Evolutionary conservation across 2,888 invertebrate species (phyloP).

Genomic region (Harpagoxenus sublaevis): DNA sequence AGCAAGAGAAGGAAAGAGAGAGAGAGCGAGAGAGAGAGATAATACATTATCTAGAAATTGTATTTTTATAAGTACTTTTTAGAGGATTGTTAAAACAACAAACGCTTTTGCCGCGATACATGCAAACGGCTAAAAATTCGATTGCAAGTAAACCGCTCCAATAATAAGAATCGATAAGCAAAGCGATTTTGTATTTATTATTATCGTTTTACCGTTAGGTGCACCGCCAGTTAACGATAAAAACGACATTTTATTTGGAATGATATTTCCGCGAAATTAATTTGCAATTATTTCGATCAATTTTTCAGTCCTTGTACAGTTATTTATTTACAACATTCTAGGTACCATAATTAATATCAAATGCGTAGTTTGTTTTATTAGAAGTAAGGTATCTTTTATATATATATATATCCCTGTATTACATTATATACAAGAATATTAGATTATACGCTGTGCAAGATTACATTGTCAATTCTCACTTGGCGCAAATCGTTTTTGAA

Average conservation of each 20-base stretch:
- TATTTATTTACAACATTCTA: conserved; percentile 72
- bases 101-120: conserved; percentile 52
- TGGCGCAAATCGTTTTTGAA: conserved; percentile 3
- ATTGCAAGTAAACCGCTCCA: conserved; percentile 77
- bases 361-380: conserved; percentile 46
- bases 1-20: conserved; percentile 16
- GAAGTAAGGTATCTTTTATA: conserved; percentile 29
- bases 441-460: conserved; percentile 32
- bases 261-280: conserved; percentile 58
- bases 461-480: conserved; percentile 16
- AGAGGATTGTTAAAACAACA: conserved; percentile 71
- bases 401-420: conserved; percentile 42
- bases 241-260: conserved; percentile 57
- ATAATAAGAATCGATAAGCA: conserved; percentile 72
- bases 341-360: conserved; percentile 52
- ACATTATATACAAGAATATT: conserved; percentile 30
- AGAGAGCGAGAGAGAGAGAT: neutral
- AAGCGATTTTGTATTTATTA: conserved; percentile 74
- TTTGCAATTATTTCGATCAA: conserved; percentile 56
- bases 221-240: conserved; percentile 67
- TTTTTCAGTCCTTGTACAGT: conserved; percentile 66
- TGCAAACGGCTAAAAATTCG: conserved; percentile 71
- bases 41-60: conserved; percentile 79
- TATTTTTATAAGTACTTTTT: conserved; percentile 78
- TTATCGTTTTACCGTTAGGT: conserved; percentile 69